These are phyloP conservation scores for Amniataba percoides DNA, from an alignment of 2,797 vertebrate genomes.

Conservation along the genomic window DNA sequence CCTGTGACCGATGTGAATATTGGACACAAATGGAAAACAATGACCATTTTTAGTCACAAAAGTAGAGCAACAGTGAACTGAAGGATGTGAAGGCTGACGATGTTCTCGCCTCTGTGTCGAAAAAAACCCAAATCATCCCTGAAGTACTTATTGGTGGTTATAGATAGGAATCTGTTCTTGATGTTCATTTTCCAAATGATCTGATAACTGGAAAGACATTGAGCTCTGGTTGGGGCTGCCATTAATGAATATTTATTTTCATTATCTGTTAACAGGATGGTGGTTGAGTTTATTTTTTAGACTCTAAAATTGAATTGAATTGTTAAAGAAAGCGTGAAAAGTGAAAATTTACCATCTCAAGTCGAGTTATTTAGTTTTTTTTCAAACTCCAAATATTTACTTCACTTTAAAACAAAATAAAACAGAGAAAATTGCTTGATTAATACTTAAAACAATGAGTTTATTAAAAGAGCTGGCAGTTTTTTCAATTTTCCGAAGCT, in stretches of 20 bases:
- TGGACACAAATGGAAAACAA: slow-evolving; percentile 9
- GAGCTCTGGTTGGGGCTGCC: not conserved
- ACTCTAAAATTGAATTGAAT: not conserved
- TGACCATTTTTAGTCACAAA: not conserved
- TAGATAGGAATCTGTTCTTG: not conserved
- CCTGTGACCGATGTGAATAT: slow-evolving; percentile 16
- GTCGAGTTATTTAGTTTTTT: no score
- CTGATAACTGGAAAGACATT: not conserved
- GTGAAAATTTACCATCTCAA: no score
- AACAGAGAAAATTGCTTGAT: not conserved
- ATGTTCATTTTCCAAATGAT: not conserved
- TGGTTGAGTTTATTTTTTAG: not conserved
- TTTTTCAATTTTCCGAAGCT: no score
- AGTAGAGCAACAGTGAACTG: not conserved
- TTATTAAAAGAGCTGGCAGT: no score
- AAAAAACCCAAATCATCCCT: not conserved
- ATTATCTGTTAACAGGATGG: not conserved
- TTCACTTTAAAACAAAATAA: not conserved
- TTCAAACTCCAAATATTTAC: not conserved
- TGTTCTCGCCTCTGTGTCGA: not conserved
- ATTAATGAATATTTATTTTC: not conserved
- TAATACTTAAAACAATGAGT: not conserved
- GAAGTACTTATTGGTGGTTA: not conserved
- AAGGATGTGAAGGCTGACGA: not conserved
- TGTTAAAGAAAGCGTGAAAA: not conserved